Conservation (phyloP, 2,797 vertebrate genomes). For the Knipowitschia caucasica region DNA sequence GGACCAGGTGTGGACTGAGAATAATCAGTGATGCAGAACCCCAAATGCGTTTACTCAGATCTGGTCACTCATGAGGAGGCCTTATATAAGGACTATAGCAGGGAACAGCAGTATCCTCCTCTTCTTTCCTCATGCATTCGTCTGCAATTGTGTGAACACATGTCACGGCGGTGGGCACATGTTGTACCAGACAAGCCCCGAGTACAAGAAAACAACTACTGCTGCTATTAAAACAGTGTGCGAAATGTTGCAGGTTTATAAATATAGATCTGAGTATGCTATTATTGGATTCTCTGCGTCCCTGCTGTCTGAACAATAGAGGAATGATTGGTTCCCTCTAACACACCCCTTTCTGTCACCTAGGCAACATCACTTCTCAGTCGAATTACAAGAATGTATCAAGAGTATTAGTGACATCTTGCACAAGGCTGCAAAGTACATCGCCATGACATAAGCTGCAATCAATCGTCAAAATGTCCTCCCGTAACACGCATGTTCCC, state of each 20-base stretch:
- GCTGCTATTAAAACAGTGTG: slow-evolving; percentile 19
- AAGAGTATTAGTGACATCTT: slow-evolving; percentile 43
- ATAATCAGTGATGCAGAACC: slow-evolving; percentile 24
- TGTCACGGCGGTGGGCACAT: slow-evolving; percentile 23
- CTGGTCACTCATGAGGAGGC: slow-evolving; percentile 10
- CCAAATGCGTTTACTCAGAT: slow-evolving; percentile 23
- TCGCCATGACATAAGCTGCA: slow-evolving; percentile 39
- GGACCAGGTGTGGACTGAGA: slow-evolving; percentile 51
- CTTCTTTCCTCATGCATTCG: slow-evolving; percentile 18
- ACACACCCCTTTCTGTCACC: slow-evolving; percentile 58
- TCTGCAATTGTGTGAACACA: slow-evolving; percentile 16
- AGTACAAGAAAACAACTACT: slow-evolving; percentile 15
- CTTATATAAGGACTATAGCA: slow-evolving; percentile 32
- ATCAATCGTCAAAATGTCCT: slow-evolving; percentile 3
- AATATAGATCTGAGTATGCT: slow-evolving; percentile 13
- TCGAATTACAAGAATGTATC: slow-evolving; percentile 55
- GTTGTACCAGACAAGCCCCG: slow-evolving; percentile 17
- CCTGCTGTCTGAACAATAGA: slow-evolving; percentile 33
- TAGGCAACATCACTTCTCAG: slow-evolving; percentile 72
- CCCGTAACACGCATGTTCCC: slow-evolving; percentile 2
- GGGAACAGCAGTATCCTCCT: slow-evolving; percentile 18
- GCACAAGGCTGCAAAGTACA: slow-evolving; percentile 50
- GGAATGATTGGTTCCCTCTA: slow-evolving; percentile 52
- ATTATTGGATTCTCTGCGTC: neutral
- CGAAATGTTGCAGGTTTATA: neutral